Conservation (phyloP, 2,797 vertebrate species). For the Mallotus villosus region DNA sequence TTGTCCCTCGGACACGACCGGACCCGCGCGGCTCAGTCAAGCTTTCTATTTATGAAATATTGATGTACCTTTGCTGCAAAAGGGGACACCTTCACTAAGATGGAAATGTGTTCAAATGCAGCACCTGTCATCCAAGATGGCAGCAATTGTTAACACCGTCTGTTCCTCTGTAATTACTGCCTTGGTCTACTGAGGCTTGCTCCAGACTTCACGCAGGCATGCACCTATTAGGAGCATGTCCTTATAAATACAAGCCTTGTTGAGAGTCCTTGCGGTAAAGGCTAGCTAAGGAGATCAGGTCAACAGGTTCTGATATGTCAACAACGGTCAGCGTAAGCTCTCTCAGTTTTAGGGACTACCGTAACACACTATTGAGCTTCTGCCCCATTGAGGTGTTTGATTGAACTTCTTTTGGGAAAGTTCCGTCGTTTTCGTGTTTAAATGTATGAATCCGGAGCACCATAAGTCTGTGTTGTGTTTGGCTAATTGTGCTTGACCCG, state of each 20-base stretch:
- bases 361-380: background rate
- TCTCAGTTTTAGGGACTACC: no score
- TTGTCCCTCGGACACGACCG: background rate
- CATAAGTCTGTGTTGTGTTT: no score
- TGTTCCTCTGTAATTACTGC: no score
- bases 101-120: no score
- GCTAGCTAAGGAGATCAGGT: background rate
- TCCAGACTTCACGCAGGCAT: background rate
- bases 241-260: background rate
- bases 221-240: background rate
- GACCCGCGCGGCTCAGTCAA: background rate
- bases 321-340: background rate
- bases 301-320: conserved; percentile 6
- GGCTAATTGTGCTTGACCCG: background rate
- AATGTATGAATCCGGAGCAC: no score
- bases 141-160: no score
- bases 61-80: no score
- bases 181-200: no score
- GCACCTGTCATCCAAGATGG: no score
- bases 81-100: no score
- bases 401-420: background rate
- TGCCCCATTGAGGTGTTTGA: background rate
- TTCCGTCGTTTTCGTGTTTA: background rate
- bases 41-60: no score
- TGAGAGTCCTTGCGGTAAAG: background rate